phyloP scores from a whole-genome alignment of 2,888 invertebrate species.

The Drosophila flavopinicola region DNA sequence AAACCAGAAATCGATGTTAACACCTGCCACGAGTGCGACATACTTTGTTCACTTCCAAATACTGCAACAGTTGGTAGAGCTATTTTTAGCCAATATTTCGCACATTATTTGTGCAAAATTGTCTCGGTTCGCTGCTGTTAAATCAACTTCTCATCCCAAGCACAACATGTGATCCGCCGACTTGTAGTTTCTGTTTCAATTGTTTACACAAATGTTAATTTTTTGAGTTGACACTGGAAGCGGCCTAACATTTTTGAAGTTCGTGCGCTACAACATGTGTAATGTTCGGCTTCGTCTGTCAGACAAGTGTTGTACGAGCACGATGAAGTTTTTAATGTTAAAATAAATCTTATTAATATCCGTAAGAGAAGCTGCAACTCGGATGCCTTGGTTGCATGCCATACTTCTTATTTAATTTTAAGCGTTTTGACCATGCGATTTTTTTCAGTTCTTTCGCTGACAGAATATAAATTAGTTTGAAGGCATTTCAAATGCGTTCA shows the following conservation, averaged over 20 bases:
- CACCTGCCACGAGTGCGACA: constrained; percentile 48
- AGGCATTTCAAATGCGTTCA: constrained; percentile 52
- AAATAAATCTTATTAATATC: constrained; percentile 53
- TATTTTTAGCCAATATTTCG: constrained; percentile 50
- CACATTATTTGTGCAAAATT: constrained; percentile 48
- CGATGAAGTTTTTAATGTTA: constrained; percentile 33
- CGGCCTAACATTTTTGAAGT: constrained; percentile 5
- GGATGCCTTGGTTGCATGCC: neutral
- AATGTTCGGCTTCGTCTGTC: neutral
- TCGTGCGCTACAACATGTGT: neutral
- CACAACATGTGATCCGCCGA: constrained; percentile 51
- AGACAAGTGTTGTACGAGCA: neutral
- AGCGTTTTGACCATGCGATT: constrained; percentile 20
- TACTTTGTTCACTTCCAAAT: constrained; percentile 33
- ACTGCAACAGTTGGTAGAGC: constrained; percentile 23
- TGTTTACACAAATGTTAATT: constrained; percentile 58
- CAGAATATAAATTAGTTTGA: constrained; percentile 63
- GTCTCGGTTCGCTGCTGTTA: constrained; percentile 30
- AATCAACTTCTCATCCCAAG: constrained; percentile 29
- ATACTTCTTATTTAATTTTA: constrained; percentile 25
- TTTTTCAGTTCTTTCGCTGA: constrained; percentile 34
- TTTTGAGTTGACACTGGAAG: constrained; percentile 25
- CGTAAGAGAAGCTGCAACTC: constrained; percentile 10
- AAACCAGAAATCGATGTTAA: constrained; percentile 25
- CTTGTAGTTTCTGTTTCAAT: constrained; percentile 37